A percentile compares a stretch with the other conserved stretches of the same genome.
Conservation (phyloP, 2,888 invertebrate genomes). For the Dioctria rufipes region DNA sequence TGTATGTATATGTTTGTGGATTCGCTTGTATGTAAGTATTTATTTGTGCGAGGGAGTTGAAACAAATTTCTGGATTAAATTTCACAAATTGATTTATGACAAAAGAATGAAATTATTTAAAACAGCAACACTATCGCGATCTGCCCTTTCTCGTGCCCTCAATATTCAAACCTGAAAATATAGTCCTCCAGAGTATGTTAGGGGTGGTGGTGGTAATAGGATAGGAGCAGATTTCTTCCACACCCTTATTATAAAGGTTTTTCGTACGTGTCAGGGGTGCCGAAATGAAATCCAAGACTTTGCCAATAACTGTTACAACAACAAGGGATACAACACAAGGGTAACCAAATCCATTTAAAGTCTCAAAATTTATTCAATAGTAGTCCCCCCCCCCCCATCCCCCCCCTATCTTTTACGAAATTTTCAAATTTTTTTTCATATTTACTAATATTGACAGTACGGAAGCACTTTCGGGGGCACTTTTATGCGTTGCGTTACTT, state of each 20-base stretch:
- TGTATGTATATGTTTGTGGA: no score
- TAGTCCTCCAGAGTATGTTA: constrained; percentile 15
- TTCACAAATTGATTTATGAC: constrained; percentile 59
- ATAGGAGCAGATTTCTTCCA: constrained; percentile 28
- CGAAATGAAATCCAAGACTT: constrained; percentile 54
- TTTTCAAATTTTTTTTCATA: constrained; percentile 32
- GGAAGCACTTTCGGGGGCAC: not conserved
- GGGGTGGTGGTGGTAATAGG: constrained; percentile 34
- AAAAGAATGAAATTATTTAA: constrained; percentile 55
- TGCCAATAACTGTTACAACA: constrained; percentile 33
- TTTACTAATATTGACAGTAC: constrained; percentile 56
- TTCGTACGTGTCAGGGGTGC: constrained; percentile 47
- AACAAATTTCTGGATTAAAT: constrained; percentile 58
- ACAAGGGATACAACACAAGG: constrained; percentile 31
- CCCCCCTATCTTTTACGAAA: constrained; percentile 14
- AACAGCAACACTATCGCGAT: constrained; percentile 41
- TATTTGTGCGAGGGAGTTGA: constrained; percentile 32
- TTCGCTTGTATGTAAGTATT: no score
- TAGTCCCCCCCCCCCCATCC: not conserved
- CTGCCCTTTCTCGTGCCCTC: constrained; percentile 29
- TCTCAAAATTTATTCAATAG: constrained; percentile 51
- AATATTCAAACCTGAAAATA: not conserved
- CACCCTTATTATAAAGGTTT: constrained; percentile 19
- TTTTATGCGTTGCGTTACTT: constrained; percentile 36
- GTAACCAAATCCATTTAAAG: constrained; percentile 56